These are phyloP conservation scores for Tenrec ecaudatus DNA, from an alignment of 2,113 vertebrate genomes.

Conservation along the genomic window DNA sequence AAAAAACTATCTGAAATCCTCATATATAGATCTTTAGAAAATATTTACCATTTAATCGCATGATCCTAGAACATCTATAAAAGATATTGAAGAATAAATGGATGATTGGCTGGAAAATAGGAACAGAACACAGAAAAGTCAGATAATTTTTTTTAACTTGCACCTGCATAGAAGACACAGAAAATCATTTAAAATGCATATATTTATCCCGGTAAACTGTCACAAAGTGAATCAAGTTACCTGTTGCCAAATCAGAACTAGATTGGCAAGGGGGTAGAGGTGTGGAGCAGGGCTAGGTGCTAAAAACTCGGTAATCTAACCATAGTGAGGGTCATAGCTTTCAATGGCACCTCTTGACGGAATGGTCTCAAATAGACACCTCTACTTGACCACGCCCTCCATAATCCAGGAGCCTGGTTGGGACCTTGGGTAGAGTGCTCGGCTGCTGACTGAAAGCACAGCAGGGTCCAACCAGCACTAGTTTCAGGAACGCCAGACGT, in stretches of 20 bases:
- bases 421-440: neutral
- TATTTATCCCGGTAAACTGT: neutral
- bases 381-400: neutral
- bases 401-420: too few relatives aligned
- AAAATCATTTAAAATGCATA: conserved; percentile 23
- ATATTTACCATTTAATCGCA: conserved; percentile 86
- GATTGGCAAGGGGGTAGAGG: neutral
- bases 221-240: neutral
- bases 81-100: conserved; percentile 98
- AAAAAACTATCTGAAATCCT: conserved; percentile 95
- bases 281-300: too few relatives aligned
- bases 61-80: conserved; percentile 93
- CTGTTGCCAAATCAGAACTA: neutral
- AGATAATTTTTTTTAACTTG: conserved; percentile 84
- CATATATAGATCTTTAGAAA: conserved; percentile 87
- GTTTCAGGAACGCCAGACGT: neutral
- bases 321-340: too few relatives aligned
- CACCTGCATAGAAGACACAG: conserved; percentile 41
- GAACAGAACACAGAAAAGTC: conserved; percentile 89
- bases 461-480: neutral
- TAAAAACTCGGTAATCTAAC: too few relatives aligned
- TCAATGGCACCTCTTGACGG: too few relatives aligned
- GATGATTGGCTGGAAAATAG: conserved; percentile 95
- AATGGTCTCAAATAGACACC: neutral
- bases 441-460: neutral